These are phyloP conservation scores for Halyomorpha halys DNA, from an alignment of 1,140 invertebrate species.

Conservation along the genomic window DNA sequence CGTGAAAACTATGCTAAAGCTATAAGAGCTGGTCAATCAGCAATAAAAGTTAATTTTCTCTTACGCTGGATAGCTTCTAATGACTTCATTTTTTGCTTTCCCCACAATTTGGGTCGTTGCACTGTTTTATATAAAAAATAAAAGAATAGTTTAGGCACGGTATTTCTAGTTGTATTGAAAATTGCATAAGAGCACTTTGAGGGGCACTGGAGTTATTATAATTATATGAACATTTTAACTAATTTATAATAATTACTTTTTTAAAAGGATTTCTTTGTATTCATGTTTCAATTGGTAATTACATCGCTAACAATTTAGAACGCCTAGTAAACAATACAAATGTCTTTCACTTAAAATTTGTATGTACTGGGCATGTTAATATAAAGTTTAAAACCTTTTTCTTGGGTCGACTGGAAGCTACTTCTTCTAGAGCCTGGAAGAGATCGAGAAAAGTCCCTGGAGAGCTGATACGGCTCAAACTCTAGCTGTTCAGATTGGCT, in stretches of 20 bases:
- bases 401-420: conserved; percentile 52
- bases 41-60: not conserved
- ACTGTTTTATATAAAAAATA: conserved; percentile 8
- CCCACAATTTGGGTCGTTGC: conserved; percentile 14
- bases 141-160: not conserved
- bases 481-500: conserved; percentile 75
- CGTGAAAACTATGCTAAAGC: conserved; percentile 10
- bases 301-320: too few relatives aligned
- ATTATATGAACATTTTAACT: too few relatives aligned
- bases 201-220: too few relatives aligned
- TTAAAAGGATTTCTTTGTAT: too few relatives aligned
- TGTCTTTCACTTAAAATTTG: too few relatives aligned
- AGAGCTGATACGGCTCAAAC: conserved; percentile 72
- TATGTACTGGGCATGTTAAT: too few relatives aligned
- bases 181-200: too few relatives aligned
- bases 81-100: conserved; percentile 14
- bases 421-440: conserved; percentile 70
- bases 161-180: too few relatives aligned
- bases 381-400: conserved; percentile 29
- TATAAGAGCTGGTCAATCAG: conserved; percentile 9
- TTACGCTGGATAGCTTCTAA: conserved; percentile 17
- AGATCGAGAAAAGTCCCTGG: conserved; percentile 72
- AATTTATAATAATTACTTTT: too few relatives aligned
- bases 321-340: too few relatives aligned
- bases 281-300: too few relatives aligned